Evolutionary conservation across 2,888 invertebrate species (phyloP).

Genomic region (Acleris holmiana): DNA sequence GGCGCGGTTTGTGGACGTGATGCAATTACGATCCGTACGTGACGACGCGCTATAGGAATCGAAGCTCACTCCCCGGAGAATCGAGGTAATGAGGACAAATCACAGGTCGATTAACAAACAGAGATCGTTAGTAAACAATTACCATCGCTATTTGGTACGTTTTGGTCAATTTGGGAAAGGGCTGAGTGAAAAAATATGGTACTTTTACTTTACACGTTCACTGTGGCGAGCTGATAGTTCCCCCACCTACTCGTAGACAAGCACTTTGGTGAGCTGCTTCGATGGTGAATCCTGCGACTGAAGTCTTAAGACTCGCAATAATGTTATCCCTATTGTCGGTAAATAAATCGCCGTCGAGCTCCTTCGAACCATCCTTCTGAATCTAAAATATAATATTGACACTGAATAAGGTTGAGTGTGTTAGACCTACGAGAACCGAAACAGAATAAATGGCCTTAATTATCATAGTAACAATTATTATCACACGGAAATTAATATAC

Average conservation of each 20-base stretch:
- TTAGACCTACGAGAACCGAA: no score
- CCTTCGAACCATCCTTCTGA: no score
- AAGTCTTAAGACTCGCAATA: no score
- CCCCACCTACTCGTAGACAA: no score
- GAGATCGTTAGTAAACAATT: conserved; percentile 32
- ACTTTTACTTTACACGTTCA: background rate
- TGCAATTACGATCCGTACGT: conserved; percentile 54
- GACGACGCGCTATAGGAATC: conserved; percentile 44
- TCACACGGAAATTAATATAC: conserved; percentile 15
- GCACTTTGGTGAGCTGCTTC: no score
- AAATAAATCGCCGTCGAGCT: no score
- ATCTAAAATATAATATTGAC: no score
- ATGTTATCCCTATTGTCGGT: no score
- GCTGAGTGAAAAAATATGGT: background rate
- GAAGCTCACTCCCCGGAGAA: conserved; percentile 47
- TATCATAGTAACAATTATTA: background rate
- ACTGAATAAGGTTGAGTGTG: no score
- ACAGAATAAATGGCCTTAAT: background rate
- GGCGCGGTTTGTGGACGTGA: conserved; percentile 55
- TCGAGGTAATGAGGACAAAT: conserved; percentile 52
- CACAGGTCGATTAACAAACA: conserved; percentile 31
- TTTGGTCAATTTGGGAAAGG: background rate
- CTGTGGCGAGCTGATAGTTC: no score
- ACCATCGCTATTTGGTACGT: background rate
- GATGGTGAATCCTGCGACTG: no score